Conservation (phyloP, 2,888 invertebrate species). For the Pyrgus malvae region DNA sequence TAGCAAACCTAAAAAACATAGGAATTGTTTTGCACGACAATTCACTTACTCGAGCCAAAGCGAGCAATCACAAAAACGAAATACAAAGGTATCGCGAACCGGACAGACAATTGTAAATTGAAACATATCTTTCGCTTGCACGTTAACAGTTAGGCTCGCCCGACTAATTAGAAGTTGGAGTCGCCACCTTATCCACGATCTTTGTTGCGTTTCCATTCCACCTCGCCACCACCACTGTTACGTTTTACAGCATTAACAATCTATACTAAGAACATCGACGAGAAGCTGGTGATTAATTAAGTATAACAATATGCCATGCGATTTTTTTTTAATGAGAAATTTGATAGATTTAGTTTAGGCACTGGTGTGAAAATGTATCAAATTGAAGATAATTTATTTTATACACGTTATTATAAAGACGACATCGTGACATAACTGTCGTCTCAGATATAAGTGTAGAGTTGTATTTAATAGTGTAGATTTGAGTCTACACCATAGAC, state of each 20-base stretch:
- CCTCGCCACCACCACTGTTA: slow-evolving; percentile 34
- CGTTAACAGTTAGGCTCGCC: slow-evolving; percentile 36
- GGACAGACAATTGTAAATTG: slow-evolving; percentile 30
- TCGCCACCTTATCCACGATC: slow-evolving; percentile 46
- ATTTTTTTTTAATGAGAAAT: no score
- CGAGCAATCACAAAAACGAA: slow-evolving; percentile 11
- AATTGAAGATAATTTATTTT: no score
- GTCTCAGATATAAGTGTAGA: no score
- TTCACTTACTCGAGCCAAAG: slow-evolving; percentile 2
- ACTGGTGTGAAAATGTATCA: no score
- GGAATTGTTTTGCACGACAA: background rate
- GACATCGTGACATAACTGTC: no score
- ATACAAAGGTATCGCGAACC: slow-evolving; percentile 6
- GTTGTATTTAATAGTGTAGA: no score
- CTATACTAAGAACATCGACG: no score
- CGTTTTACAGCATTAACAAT: background rate
- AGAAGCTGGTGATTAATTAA: no score
- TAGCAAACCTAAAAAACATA: background rate
- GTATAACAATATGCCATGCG: no score
- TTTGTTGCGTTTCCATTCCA: slow-evolving; percentile 42
- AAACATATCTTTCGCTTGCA: slow-evolving; percentile 33
- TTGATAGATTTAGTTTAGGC: no score
- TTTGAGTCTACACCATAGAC: no score
- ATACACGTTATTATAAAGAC: no score
- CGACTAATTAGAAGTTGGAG: slow-evolving; percentile 47